Evolutionary conservation across 2,797 vertebrate genomes (phyloP).

Genomic region (Lagocephalus sceleratus): DNA sequence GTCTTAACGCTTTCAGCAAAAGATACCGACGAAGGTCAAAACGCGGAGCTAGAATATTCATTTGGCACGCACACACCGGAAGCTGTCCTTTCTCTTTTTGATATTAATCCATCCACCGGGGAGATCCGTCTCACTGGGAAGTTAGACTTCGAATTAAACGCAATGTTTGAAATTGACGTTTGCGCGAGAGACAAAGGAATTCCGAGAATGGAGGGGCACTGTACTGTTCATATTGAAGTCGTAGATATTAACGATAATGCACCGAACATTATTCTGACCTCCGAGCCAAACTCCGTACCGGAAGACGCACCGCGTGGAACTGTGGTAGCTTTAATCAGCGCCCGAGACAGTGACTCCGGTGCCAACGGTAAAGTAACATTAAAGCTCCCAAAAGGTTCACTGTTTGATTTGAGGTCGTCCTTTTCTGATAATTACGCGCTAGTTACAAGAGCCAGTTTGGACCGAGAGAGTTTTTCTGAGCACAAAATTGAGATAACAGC

Average conservation of each 20-base stretch:
- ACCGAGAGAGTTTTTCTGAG: no score
- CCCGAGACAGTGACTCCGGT: no score
- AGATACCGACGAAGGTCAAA: conserved; percentile 66
- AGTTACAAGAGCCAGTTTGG: conserved; percentile 1
- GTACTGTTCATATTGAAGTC: conserved; percentile 57
- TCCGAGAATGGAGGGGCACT: conserved; percentile 66
- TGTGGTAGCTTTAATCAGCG: no score
- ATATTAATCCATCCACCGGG: conserved; percentile 41
- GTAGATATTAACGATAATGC: conserved; percentile 66
- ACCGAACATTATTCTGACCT: conserved; percentile 63
- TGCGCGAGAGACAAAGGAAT: conserved; percentile 65
- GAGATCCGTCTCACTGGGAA: conserved; percentile 36
- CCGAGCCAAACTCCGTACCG: conserved; percentile 16
- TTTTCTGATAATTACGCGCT: no score
- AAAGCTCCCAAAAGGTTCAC: no score
- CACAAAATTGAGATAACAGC: no score
- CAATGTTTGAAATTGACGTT: conserved; percentile 40
- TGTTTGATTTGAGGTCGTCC: no score
- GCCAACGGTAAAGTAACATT: no score
- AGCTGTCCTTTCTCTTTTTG: conserved; percentile 23
- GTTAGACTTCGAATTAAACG: conserved; percentile 57
- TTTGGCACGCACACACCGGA: conserved; percentile 45
- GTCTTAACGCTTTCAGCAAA: conserved; percentile 49
- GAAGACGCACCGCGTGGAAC: no score
- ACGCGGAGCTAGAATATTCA: conserved; percentile 65